Evolutionary conservation across 2,797 vertebrate genomes (phyloP).

Genomic region (Centropyge bicolor): DNA sequence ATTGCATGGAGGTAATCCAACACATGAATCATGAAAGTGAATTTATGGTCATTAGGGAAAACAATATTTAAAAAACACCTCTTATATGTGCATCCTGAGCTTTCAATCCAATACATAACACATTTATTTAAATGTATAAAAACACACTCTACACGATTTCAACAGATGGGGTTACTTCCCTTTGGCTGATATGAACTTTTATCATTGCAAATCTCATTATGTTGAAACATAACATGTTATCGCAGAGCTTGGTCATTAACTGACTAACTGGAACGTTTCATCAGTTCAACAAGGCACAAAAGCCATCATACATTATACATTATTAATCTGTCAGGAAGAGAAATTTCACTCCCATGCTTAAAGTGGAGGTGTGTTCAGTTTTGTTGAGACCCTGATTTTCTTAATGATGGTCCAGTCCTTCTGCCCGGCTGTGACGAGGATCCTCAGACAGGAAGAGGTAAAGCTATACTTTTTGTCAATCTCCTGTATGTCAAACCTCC

Average conservation of each 20-base stretch:
- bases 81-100: background rate
- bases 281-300: constrained; percentile 39
- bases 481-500: constrained; percentile 73
- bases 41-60: background rate
- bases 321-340: background rate
- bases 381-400: constrained; percentile 81
- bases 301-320: background rate
- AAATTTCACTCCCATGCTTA: background rate
- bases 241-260: constrained; percentile 21
- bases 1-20: background rate
- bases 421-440: constrained; percentile 83
- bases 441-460: constrained; percentile 84
- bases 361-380: background rate
- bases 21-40: background rate
- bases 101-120: background rate
- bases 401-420: constrained; percentile 86
- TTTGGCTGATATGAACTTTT: background rate
- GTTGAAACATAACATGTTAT: background rate
- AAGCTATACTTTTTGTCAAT: constrained; percentile 37
- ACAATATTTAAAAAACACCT: background rate
- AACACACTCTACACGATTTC: background rate
- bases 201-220: background rate
- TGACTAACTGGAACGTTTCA: background rate
- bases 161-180: background rate
- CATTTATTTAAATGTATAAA: background rate